Percentiles rank a stretch among this genome's conserved stretches.
Evolutionary conservation across 2,113 vertebrate species (phyloP).

Genomic region (Cricetomys ansorgei): DNA sequence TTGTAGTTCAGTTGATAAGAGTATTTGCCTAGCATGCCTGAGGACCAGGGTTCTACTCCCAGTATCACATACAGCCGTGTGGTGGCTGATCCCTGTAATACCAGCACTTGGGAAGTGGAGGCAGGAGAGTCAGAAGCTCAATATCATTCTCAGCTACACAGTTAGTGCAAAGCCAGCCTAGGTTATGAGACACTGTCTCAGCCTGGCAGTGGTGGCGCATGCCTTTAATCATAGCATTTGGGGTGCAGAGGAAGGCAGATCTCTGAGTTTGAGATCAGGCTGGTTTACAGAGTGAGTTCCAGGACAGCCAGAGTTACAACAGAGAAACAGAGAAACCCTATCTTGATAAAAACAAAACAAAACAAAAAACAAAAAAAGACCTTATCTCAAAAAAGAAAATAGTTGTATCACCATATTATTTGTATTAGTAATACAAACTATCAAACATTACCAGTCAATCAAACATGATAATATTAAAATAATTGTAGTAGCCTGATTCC

Average conservation of each 20-base stretch:
- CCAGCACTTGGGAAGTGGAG: not conserved
- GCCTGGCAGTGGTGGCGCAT: too few relatives aligned
- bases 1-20: not conserved
- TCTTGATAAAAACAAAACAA: too few relatives aligned
- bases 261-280: too few relatives aligned
- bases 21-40: not conserved
- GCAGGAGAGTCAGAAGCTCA: not conserved
- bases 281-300: too few relatives aligned
- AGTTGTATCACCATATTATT: conserved; percentile 10
- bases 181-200: not conserved
- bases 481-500: not conserved
- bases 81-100: not conserved
- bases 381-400: not conserved
- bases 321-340: too few relatives aligned
- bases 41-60: not conserved
- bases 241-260: too few relatives aligned
- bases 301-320: too few relatives aligned
- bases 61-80: not conserved
- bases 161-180: not conserved
- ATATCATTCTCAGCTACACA: not conserved
- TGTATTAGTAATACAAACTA: conserved; percentile 18
- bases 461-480: not conserved
- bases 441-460: conserved; percentile 11
- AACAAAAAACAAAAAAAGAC: too few relatives aligned
- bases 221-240: too few relatives aligned